Evolutionary conservation across 35 echinoderm and acorn worm genomes (phyloP), one percentile per base, ranked within the genome.

Genomic region (Ptychodera flava): DNA sequence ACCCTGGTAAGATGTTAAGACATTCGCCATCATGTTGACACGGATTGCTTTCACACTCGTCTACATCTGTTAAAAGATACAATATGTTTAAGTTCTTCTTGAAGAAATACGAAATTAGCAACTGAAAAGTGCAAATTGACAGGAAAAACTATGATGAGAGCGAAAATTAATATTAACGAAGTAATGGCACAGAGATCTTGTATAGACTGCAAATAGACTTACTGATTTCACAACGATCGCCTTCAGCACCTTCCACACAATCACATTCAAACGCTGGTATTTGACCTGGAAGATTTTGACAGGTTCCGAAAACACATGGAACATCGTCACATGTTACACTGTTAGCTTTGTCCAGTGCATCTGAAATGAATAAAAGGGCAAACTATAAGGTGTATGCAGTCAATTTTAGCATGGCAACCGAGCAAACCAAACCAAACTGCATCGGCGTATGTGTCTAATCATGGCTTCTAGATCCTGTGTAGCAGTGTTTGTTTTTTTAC

Each of bases 41-140:
- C 6, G 82, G 34, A 37, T 37, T 83, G 29, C 82, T 83, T 1
- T 1, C 82, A 36, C 82, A 83, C 37, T 83, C 82, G 29, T 83
- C 82, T 0, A 83, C 28, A 30, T 83, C 35, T 64, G 45, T 64
- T 12, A 12, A 64, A 64, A 64, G 22, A 64, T 12, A 64, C 22
- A 22, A 64, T 22, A 64, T 22, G 45, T 6, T 6, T 12, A 22
- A 6, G 45, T 64, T 12, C 45, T 64, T 6, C 45, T 64, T 12
- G 6, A 6, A 6, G 6, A 64, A 64, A 64, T 64, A 64, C 45
- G 6, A 64, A 64, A 12, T 64, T 64, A 12, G 45, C 45, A 6
- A 64, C 6, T 64, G 22, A 64, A 12, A 64, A 64, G 45, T 64
- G 45, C 45, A 12, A 6, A 6, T 22, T n/a, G n/a, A n/a, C n/a